Evolutionary conservation across 1,140 invertebrate species (phyloP).

Genomic region (Drosophila watanabei): DNA sequence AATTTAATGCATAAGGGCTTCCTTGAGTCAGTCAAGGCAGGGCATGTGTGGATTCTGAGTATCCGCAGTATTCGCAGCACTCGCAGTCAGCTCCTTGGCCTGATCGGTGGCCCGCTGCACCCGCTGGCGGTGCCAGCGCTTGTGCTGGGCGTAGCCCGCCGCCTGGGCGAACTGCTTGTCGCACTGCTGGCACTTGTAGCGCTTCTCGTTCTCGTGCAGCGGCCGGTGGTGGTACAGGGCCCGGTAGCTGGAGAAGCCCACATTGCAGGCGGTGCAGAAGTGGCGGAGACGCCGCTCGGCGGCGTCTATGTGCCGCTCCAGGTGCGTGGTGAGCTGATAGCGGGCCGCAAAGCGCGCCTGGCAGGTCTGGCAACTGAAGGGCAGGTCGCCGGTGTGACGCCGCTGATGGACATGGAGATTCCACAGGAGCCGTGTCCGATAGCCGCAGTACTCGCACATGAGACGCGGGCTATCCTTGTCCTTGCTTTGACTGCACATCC

Average conservation of each 20-base stretch:
- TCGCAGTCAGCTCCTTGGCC: background rate
- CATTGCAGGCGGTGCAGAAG: constrained; percentile 55
- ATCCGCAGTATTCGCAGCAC: background rate
- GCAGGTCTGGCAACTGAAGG: constrained; percentile 89
- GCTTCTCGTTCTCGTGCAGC: constrained; percentile 92
- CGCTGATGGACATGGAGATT: constrained; percentile 87
- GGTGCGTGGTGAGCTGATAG: constrained; percentile 85
- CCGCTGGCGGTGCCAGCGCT: constrained; percentile 64
- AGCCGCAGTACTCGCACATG: constrained; percentile 72
- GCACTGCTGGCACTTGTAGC: constrained; percentile 89
- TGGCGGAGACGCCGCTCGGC: constrained; percentile 39
- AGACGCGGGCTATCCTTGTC: constrained; percentile 34
- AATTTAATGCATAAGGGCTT: background rate
- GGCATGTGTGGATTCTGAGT: background rate
- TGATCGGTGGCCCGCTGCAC: constrained; percentile 29
- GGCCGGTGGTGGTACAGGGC: constrained; percentile 89
- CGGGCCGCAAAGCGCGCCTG: constrained; percentile 88
- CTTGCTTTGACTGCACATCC: background rate
- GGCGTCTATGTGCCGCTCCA: constrained; percentile 49
- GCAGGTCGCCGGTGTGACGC: constrained; percentile 92
- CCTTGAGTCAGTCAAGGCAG: background rate
- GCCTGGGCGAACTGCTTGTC: constrained; percentile 75
- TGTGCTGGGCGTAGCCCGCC: constrained; percentile 69
- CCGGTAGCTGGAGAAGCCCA: constrained; percentile 67
- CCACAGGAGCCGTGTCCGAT: constrained; percentile 57